Conservation (phyloP, 2,113 vertebrate species). For the Myotis yumanensis region DNA sequence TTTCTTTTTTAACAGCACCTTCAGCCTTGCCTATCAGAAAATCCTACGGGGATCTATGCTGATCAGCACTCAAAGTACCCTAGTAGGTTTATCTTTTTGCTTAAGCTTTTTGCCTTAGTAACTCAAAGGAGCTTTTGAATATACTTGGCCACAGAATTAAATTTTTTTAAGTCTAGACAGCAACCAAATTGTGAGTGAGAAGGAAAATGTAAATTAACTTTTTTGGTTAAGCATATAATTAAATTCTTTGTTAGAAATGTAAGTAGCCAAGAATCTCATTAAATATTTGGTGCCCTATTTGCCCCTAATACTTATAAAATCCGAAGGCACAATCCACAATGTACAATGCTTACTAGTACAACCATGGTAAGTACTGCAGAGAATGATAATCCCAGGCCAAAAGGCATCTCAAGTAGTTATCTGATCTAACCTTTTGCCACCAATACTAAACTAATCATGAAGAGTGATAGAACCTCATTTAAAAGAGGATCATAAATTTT, state of each 20-base stretch:
- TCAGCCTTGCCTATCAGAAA: not conserved
- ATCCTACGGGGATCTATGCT: not conserved
- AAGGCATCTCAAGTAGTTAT: not conserved
- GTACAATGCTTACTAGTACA: not conserved
- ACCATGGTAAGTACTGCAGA: not conserved
- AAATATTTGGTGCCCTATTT: constrained; percentile 48
- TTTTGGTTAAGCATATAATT: constrained; percentile 54
- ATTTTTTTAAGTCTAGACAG: not conserved
- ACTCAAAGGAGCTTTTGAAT: constrained; percentile 1
- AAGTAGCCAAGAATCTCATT: constrained; percentile 62
- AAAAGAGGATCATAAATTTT: not conserved
- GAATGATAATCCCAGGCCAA: not conserved
- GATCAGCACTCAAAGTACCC: not conserved
- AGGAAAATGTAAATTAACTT: constrained; percentile 61
- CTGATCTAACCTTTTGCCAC: constrained; percentile 22
- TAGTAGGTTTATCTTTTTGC: not conserved
- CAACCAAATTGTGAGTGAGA: constrained; percentile 43
- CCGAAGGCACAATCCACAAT: not conserved
- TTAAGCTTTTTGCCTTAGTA: constrained; percentile 30
- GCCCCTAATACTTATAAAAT: constrained; percentile 45
- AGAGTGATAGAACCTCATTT: constrained; percentile 21
- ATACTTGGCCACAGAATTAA: not conserved
- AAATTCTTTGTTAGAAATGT: constrained; percentile 41
- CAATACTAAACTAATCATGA: not conserved
- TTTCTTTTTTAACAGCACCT: not conserved